Conservation (phyloP, 30 jellyfish, hydroid and myxozoan genomes). For the Chrysaora quinquecirrha region DNA sequence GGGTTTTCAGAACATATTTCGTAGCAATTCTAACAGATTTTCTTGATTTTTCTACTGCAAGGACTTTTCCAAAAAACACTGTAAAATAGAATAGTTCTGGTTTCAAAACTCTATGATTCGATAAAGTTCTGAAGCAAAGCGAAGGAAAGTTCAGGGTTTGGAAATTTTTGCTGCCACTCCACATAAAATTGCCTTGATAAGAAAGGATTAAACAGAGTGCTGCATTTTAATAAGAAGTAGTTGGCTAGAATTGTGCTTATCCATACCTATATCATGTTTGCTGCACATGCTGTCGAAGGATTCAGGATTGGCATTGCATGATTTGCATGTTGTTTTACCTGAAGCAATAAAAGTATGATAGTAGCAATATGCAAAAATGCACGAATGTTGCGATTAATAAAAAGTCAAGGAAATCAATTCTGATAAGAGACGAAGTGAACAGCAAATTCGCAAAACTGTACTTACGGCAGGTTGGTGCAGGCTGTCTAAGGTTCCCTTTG, state of each 20-base stretch:
- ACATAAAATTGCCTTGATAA: no score
- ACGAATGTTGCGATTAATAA: neutral
- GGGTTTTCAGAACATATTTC: neutral
- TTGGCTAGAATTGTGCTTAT: no score
- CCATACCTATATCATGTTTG: neutral
- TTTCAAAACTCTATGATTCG: no score
- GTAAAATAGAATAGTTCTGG: no score
- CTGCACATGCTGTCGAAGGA: neutral
- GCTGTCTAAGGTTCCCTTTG: neutral
- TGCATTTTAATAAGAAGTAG: no score
- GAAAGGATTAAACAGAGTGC: no score
- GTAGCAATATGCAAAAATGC: neutral
- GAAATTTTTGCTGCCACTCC: no score
- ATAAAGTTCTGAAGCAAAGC: no score
- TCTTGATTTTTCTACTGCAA: neutral
- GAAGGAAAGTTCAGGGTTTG: no score
- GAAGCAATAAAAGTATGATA: no score
- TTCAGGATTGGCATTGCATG: neutral
- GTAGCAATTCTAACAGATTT: neutral
- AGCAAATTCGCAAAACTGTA: neutral
- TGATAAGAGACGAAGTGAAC: neutral
- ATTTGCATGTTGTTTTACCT: neutral
- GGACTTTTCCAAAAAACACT: neutral
- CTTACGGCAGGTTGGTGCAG: neutral
- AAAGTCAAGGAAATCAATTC: neutral